These are phyloP conservation scores for Troides aeacus DNA, from an alignment of 2,888 invertebrate species.

Conservation along the genomic window DNA sequence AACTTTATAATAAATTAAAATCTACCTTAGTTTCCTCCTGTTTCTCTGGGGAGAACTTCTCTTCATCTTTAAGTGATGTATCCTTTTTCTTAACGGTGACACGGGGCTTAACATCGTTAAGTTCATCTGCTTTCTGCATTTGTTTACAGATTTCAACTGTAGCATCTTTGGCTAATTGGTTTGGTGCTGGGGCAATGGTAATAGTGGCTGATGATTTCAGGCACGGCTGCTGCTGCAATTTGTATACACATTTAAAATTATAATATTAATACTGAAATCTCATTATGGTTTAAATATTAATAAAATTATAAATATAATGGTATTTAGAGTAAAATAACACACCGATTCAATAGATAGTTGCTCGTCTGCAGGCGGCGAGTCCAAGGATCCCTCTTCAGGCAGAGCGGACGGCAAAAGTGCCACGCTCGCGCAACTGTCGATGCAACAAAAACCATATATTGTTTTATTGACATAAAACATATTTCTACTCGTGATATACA, in stretches of 20 bases:
- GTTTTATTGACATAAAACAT: too few relatives aligned
- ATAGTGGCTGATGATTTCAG: conserved; percentile 72
- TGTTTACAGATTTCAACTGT: conserved; percentile 55
- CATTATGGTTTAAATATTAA: too few relatives aligned
- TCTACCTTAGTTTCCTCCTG: conserved; percentile 58
- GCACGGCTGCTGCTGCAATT: conserved; percentile 47
- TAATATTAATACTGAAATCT: not conserved
- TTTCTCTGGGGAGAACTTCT: conserved; percentile 52
- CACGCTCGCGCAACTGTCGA: conserved; percentile 57
- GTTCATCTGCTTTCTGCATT: conserved; percentile 50
- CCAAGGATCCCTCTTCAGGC: conserved; percentile 54
- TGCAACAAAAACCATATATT: not conserved
- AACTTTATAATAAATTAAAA: not conserved
- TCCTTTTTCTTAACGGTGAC: conserved; percentile 52
- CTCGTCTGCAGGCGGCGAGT: conserved; percentile 48
- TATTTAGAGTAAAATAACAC: conserved; percentile 5
- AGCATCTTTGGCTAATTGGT: conserved; percentile 49
- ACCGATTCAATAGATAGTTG: conserved; percentile 37
- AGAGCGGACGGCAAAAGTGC: conserved; percentile 50
- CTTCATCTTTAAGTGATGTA: conserved; percentile 53
- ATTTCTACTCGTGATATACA: too few relatives aligned
- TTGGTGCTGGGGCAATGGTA: conserved; percentile 58
- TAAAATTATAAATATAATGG: too few relatives aligned
- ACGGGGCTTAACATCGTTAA: conserved; percentile 52
- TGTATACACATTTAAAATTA: not conserved